These are phyloP conservation scores for Euborellia annulipes DNA, from an alignment of 1,140 invertebrate genomes.

Conservation along the genomic window DNA sequence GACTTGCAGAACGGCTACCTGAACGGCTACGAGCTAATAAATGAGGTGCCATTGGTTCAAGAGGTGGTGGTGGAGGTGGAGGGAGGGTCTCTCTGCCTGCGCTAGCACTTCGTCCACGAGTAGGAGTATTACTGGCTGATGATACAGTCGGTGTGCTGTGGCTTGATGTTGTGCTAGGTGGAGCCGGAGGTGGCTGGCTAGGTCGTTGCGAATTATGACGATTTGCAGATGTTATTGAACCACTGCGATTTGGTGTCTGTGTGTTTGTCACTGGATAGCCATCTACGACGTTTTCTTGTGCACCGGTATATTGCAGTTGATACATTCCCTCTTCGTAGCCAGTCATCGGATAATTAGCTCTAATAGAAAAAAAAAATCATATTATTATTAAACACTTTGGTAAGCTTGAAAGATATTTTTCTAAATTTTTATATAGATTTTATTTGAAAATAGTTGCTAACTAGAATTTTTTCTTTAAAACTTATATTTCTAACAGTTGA, in stretches of 20 bases:
- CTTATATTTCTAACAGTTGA: no score
- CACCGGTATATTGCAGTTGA: conserved; percentile 8
- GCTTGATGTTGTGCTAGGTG: conserved; percentile 40
- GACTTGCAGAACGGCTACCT: conserved; percentile 31
- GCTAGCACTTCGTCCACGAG: conserved; percentile 43
- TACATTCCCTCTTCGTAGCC: conserved; percentile 31
- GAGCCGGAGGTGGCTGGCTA: conserved; percentile 72
- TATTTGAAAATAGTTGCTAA: background rate
- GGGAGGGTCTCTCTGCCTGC: conserved; percentile 57
- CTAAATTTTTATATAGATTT: background rate
- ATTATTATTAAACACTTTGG: background rate
- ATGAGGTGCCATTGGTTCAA: conserved; percentile 22
- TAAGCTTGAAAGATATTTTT: background rate
- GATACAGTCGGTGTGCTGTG: conserved; percentile 42
- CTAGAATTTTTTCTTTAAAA: no score
- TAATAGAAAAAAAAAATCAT: conserved; percentile 1
- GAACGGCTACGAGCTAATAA: no score
- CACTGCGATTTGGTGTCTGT: conserved; percentile 34
- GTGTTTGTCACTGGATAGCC: conserved; percentile 8
- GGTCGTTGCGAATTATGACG: conserved; percentile 35
- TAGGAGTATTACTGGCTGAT: conserved; percentile 47
- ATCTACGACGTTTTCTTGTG: conserved; percentile 2
- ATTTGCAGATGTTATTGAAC: conserved; percentile 27
- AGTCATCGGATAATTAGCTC: conserved; percentile 24
- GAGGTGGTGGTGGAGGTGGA: conserved; percentile 74